Percentiles rank a stretch among this genome's conserved stretches.
Conservation (phyloP, 2,113 vertebrate genomes). For the Anarrhichthys ocellatus region DNA sequence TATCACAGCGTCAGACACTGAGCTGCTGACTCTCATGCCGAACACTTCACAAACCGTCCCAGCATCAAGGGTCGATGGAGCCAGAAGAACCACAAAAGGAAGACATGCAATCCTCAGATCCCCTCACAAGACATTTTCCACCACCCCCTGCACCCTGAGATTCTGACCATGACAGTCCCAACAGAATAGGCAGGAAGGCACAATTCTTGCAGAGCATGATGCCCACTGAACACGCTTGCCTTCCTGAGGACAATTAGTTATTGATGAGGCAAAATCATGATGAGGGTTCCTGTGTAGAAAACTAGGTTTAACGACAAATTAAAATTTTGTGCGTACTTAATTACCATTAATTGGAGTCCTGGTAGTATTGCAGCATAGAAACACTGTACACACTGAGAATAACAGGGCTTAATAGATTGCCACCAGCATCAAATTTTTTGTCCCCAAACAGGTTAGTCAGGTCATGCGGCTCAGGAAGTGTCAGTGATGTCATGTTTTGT, state of each 20-base stretch:
- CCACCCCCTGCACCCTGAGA: neutral
- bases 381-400: neutral
- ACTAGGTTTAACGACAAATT: neutral
- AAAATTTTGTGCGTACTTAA: no score
- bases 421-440: neutral
- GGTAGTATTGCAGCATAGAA: neutral
- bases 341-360: no score
- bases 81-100: neutral
- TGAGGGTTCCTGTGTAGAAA: neutral
- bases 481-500: neutral
- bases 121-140: neutral
- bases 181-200: neutral
- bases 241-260: neutral
- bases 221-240: neutral
- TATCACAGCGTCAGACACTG: neutral
- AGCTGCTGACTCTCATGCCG: neutral
- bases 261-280: neutral
- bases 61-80: neutral
- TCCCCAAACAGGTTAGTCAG: neutral
- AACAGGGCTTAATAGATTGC: neutral
- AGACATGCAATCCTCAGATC: neutral
- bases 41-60: neutral
- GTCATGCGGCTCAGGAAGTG: neutral
- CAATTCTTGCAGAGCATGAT: neutral
- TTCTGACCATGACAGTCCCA: neutral